Percentiles rank a stretch among this genome's conserved stretches.
Conservation (phyloP, 2,888 invertebrate species). For the Melolontha melolontha region DNA sequence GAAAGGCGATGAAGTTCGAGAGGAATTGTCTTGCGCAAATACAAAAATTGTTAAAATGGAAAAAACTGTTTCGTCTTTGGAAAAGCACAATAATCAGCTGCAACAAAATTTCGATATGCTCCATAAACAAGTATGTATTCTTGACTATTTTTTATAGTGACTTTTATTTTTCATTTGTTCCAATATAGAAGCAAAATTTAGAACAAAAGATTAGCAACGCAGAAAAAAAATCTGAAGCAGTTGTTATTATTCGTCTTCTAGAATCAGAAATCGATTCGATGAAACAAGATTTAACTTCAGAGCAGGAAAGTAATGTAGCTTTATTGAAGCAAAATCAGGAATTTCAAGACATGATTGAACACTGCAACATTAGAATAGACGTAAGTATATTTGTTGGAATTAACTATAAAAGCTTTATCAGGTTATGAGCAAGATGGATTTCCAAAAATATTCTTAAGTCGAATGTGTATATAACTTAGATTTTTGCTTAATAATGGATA, state of each 20-base stretch:
- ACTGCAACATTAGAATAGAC: conserved; percentile 29
- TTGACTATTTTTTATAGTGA: background rate
- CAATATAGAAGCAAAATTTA: conserved; percentile 32
- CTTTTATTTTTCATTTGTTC: background rate
- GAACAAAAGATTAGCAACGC: conserved; percentile 27
- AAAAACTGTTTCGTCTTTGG: conserved; percentile 30
- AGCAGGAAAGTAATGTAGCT: conserved; percentile 16
- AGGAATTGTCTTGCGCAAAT: conserved; percentile 18
- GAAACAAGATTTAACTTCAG: conserved; percentile 32
- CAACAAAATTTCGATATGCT: conserved; percentile 14
- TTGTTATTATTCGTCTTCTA: conserved; percentile 6
- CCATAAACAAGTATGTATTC: conserved; percentile 9
- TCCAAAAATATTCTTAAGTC: too few species aligned
- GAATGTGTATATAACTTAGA: too few species aligned
- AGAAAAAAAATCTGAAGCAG: conserved; percentile 32
- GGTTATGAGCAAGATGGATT: background rate
- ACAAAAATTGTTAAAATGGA: conserved; percentile 32
- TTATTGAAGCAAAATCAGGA: conserved; percentile 19
- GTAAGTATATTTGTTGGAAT: conserved; percentile 9
- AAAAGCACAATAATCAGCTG: conserved; percentile 27
- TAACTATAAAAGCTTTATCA: background rate
- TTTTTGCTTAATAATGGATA: too few species aligned
- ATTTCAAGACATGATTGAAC: conserved; percentile 32
- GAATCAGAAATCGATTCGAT: conserved; percentile 32
- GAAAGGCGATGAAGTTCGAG: conserved; percentile 26